Conservation (phyloP, 2,797 vertebrate species). For the Catamblyrhynchus diadema region DNA sequence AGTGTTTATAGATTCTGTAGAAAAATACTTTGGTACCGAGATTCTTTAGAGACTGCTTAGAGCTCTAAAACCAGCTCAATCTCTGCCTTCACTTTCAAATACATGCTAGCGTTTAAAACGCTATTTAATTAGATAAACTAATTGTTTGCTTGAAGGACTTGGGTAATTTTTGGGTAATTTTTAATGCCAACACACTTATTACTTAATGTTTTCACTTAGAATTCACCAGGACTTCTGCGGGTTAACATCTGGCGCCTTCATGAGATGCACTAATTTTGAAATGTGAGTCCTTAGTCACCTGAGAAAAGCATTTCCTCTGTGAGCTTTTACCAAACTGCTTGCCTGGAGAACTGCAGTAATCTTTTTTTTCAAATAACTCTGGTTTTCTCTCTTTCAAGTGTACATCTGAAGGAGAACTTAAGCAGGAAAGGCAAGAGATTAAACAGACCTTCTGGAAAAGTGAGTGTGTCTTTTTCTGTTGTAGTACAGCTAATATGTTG, state of each 20-base stretch:
- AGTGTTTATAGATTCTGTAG: background rate
- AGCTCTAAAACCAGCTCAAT: background rate
- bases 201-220: background rate
- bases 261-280: background rate
- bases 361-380: background rate
- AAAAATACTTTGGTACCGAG: background rate
- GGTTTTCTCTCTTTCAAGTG: background rate
- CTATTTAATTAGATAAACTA: background rate
- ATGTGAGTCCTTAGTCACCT: background rate
- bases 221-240: background rate
- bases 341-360: background rate
- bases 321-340: background rate
- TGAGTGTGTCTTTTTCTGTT: background rate
- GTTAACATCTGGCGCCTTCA: background rate
- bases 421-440: background rate
- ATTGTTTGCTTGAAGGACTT: background rate
- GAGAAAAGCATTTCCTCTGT: background rate
- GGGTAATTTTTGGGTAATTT: background rate
- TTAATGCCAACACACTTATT: background rate
- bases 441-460: background rate
- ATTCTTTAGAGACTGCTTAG: background rate
- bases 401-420: background rate
- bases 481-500: background rate
- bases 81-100: background rate
- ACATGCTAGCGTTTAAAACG: background rate